phyloP scores from a whole-genome alignment of 92 coral and sea anemone genomes.

The Blastomussa wellsi region DNA sequence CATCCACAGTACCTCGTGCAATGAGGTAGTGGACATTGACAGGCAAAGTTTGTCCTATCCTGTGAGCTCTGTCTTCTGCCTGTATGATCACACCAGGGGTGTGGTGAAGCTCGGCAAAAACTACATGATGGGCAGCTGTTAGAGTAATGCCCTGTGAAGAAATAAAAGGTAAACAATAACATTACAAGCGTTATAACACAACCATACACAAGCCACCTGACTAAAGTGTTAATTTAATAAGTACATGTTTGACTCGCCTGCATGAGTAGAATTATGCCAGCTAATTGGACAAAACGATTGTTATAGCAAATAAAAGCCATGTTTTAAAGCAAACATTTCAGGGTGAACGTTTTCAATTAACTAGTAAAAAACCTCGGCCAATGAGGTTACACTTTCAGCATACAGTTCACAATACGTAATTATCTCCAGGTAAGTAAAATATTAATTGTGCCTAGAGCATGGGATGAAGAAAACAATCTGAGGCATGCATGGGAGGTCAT shows the following conservation, averaged over 20 bases:
- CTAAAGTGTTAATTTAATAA: not conserved
- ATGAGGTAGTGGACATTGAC: slow-evolving; percentile 92
- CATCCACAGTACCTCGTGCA: slow-evolving; percentile 92
- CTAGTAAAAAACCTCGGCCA: too few species aligned
- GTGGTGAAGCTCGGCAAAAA: slow-evolving; percentile 89
- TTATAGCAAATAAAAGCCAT: too few species aligned
- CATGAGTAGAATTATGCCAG: too few species aligned
- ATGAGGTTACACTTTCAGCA: too few species aligned
- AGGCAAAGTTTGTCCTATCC: slow-evolving; percentile 92
- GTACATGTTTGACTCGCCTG: too few species aligned
- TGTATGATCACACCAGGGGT: slow-evolving; percentile 97
- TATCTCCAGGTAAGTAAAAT: not conserved
- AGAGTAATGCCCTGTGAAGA: slow-evolving; percentile 81
- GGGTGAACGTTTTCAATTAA: too few species aligned
- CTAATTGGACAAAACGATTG: too few species aligned
- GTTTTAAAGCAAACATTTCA: too few species aligned
- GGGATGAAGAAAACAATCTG: too few species aligned
- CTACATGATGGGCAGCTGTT: slow-evolving; percentile 98
- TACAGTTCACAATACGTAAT: not conserved
- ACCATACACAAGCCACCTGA: not conserved
- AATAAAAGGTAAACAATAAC: not conserved
- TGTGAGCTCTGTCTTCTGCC: slow-evolving; percentile 95
- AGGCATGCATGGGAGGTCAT: too few species aligned
- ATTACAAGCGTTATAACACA: not conserved
- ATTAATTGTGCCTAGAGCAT: too few species aligned